phyloP scores from a whole-genome alignment of 2,888 invertebrate species.

The Meandrusa payeni region DNA sequence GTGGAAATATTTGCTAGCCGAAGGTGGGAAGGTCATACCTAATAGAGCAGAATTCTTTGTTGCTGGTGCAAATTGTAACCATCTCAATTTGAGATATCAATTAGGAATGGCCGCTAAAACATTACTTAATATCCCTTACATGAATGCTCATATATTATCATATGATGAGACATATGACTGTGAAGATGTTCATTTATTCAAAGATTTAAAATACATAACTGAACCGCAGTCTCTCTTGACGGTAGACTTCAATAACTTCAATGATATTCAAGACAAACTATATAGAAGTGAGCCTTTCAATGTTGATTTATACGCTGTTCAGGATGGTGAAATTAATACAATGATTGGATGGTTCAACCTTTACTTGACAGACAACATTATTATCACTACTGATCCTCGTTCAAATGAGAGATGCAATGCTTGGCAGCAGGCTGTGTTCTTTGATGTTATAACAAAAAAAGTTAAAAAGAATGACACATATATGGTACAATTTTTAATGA shows the following conservation, averaged over 20 bases:
- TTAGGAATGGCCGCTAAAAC: constrained; percentile 43
- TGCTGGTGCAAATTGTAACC: constrained; percentile 81
- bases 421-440: constrained; percentile 91
- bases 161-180: constrained; percentile 84
- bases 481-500: constrained; percentile 53
- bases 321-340: constrained; percentile 81
- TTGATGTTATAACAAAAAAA: constrained; percentile 64
- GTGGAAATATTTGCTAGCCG: constrained; percentile 80
- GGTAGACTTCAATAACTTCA: constrained; percentile 83
- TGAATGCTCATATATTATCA: constrained; percentile 48
- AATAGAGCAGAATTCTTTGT: constrained; percentile 82
- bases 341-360: constrained; percentile 88
- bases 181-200: constrained; percentile 81
- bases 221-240: constrained; percentile 76
- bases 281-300: constrained; percentile 53
- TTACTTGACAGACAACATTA: constrained; percentile 82
- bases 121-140: constrained; percentile 45
- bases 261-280: constrained; percentile 65
- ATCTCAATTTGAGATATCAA: constrained; percentile 71
- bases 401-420: constrained; percentile 74
- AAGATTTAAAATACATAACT: constrained; percentile 80
- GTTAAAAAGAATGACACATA: constrained; percentile 48
- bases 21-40: constrained; percentile 80
- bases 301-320: constrained; percentile 53
- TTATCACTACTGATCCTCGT: constrained; percentile 82